Base-by-base conservation (phyloP, 2,888 invertebrate species). In the Orthosia gracilis region DNA sequence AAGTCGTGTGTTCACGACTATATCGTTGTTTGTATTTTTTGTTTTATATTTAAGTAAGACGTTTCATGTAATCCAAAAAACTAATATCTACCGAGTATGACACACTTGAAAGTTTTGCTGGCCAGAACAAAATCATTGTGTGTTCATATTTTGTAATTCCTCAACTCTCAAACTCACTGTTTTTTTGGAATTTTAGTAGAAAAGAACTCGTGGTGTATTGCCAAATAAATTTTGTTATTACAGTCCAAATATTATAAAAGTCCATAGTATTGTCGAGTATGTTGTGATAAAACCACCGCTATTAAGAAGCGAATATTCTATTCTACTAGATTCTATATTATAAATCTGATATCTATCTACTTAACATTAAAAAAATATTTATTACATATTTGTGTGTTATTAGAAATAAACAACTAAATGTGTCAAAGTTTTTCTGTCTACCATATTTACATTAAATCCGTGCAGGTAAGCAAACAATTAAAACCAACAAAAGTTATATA, bases 401-500 rank as follows among this genome's bases (percentile, higher is more conserved):
- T 40, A 11, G 17, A 21, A 74, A 66, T 76, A 66, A 74, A 76
- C 15, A 13, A 21, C 4, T 50, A 13, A 50, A 55, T 50, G 45
- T 62, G 23, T 57, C 13, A 31, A 55, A 23, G 77, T 54, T 54
- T 75, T 61, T 45, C 21, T 74, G 17, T 76, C n/a, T 52, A 52
- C 52, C 17, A 15, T 18, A 12, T 23, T 52, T 31, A 23, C 15
- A 26, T 15, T 61, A 11, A 40, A 47, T 62, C 40, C 40, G 12
- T 50, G 55, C 23, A 45, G 4, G 5, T 21, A 26, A 59, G 26
- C 0, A 15, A 59, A 59, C 21, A 49, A 49, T 23, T 17, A n/a
- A 17, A 49, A 54, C 3, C 7, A 52, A 54, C 0, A 52, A 69
- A 40, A 61, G 18, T 52, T 13, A 23, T 59, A 64, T 89, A 95